A percentile compares a stretch with the other conserved stretches of the same genome.
These are phyloP conservation scores for Aleadryas rufinucha DNA, from an alignment of 2,113 vertebrate genomes.

Conservation along the genomic window DNA sequence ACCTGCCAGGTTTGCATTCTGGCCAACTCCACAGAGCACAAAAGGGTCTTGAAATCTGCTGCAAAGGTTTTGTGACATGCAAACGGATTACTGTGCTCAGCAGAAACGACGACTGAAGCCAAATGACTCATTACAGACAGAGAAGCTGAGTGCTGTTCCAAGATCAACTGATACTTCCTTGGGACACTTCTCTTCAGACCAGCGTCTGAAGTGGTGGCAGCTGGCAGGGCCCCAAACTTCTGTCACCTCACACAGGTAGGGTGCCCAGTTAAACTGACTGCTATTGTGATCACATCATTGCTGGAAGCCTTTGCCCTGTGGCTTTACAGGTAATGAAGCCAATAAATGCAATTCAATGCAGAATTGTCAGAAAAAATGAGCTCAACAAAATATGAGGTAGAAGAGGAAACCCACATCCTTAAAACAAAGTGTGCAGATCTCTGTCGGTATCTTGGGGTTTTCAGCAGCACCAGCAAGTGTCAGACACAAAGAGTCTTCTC, in stretches of 20 bases:
- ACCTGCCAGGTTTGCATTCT: neutral
- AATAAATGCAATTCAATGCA: neutral
- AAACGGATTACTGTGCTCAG: neutral
- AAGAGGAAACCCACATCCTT: constrained; percentile 6
- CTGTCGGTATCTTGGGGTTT: neutral
- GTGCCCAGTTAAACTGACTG: neutral
- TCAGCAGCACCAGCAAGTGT: neutral
- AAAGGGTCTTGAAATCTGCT: neutral
- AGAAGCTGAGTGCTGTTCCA: neutral
- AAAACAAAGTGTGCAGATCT: neutral
- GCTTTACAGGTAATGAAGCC: neutral
- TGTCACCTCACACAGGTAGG: neutral
- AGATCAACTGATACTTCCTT: neutral
- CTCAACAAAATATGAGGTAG: neutral
- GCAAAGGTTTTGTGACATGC: neutral
- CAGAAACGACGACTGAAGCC: neutral
- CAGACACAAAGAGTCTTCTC: neutral
- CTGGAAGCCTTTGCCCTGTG: neutral
- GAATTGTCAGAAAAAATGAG: neutral
- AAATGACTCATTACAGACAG: neutral
- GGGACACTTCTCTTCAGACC: neutral
- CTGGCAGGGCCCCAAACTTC: neutral
- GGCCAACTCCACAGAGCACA: neutral
- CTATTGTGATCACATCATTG: neutral
- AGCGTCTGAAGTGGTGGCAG: neutral